These are phyloP conservation scores for Hozukius guyotensis DNA, from an alignment of 2,797 vertebrate genomes.

Conservation along the genomic window DNA sequence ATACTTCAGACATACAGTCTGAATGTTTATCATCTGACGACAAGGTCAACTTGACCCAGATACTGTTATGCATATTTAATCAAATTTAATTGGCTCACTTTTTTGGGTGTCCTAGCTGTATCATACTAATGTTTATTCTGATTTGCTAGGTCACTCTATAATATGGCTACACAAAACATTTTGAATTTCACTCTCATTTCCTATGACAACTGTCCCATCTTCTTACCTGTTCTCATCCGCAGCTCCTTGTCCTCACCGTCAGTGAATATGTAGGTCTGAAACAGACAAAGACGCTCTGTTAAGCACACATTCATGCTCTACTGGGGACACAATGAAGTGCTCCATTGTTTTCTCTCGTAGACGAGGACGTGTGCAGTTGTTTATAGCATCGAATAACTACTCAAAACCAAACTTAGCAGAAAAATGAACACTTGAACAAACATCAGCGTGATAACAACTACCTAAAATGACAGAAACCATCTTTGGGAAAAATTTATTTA, in stretches of 20 bases:
- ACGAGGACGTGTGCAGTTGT: neutral
- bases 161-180: neutral
- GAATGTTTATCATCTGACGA: neutral
- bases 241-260: conserved; percentile 92
- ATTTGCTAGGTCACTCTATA: neutral
- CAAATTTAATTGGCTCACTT: no score
- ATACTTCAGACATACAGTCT: neutral
- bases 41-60: neutral
- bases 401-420: no score
- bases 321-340: neutral
- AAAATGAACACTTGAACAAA: no score
- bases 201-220: fast-evolving
- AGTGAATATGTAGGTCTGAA: conserved; percentile 95
- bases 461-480: no score
- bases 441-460: no score
- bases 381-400: no score
- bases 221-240: conserved; percentile 84
- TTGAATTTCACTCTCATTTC: neutral
- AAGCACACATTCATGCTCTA: neutral
- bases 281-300: conserved; percentile 48
- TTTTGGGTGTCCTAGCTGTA: neutral
- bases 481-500: no score
- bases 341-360: neutral
- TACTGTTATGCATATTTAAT: neutral
- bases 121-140: neutral